Evolutionary conservation across 2,113 vertebrate genomes (phyloP).

Genomic region (Bettongia penicillata): DNA sequence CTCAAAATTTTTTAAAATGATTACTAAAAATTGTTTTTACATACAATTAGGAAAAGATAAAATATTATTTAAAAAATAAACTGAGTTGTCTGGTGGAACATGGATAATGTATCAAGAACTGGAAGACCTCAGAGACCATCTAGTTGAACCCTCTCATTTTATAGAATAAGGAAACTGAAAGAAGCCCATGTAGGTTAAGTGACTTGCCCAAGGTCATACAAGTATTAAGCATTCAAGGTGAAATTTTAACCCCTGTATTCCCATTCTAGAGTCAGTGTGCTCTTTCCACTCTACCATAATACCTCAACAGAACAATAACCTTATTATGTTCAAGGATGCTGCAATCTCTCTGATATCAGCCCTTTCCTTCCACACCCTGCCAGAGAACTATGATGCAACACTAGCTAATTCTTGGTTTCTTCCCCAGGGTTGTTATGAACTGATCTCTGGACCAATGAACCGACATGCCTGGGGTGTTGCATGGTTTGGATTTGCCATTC

Average conservation of each 20-base stretch:
- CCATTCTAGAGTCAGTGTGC: background rate
- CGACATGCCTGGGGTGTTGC: slow-evolving; percentile 87
- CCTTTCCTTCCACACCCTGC: background rate
- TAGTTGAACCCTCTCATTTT: background rate
- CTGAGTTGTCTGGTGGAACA: background rate
- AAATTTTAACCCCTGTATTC: background rate
- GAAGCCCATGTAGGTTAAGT: background rate
- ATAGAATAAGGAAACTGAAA: background rate
- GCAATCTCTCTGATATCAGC: background rate
- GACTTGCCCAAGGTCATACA: background rate
- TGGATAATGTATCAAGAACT: background rate
- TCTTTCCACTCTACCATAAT: background rate
- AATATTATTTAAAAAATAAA: background rate
- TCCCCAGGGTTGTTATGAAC: slow-evolving; percentile 85
- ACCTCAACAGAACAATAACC: background rate
- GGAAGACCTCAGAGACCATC: background rate
- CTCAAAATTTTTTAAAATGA: background rate
- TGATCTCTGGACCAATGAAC: slow-evolving; percentile 84
- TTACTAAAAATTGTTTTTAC: background rate
- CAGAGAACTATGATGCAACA: background rate
- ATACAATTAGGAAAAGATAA: background rate
- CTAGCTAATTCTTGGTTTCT: background rate
- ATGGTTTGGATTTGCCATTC: slow-evolving; percentile 91
- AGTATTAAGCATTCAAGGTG: background rate
- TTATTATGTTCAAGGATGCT: background rate